These are phyloP conservation scores for Monodelphis domestica DNA, from an alignment of 2,797 vertebrate genomes.

Conservation along the genomic window DNA sequence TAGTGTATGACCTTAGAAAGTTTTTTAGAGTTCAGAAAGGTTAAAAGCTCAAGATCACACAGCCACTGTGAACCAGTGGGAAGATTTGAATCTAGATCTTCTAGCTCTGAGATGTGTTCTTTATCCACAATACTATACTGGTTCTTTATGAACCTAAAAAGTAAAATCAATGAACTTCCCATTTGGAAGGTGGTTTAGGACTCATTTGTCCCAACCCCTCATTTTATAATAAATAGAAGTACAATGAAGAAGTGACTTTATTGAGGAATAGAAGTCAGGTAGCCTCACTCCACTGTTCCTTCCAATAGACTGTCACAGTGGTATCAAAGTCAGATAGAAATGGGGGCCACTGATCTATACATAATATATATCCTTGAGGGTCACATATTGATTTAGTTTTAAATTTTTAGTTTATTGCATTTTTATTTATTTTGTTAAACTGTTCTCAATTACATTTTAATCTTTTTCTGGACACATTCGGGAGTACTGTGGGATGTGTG, in stretches of 20 bases:
- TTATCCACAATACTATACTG: background rate
- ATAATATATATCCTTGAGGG: background rate
- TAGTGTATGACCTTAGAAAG: background rate
- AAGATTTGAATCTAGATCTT: background rate
- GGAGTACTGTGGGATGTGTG: background rate
- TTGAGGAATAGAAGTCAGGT: background rate
- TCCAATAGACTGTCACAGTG: background rate
- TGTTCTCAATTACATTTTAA: background rate
- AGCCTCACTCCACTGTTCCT: background rate
- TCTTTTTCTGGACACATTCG: background rate
- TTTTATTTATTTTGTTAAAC: background rate
- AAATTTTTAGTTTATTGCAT: background rate
- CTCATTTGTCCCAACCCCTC: background rate
- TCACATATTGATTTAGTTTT: background rate
- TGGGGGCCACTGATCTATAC: background rate
- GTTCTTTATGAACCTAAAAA: background rate
- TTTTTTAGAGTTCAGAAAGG: background rate
- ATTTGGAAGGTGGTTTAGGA: background rate
- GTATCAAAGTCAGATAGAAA: background rate
- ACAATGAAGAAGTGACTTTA: background rate
- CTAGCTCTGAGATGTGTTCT: background rate
- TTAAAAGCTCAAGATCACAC: background rate
- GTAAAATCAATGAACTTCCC: background rate
- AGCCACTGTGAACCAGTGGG: background rate
- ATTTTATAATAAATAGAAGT: background rate